A percentile compares a stretch with the other conserved stretches of the same genome.
These are phyloP conservation scores for Trematocara marginatum DNA, from an alignment of 2,113 vertebrate species.

Conservation along the genomic window DNA sequence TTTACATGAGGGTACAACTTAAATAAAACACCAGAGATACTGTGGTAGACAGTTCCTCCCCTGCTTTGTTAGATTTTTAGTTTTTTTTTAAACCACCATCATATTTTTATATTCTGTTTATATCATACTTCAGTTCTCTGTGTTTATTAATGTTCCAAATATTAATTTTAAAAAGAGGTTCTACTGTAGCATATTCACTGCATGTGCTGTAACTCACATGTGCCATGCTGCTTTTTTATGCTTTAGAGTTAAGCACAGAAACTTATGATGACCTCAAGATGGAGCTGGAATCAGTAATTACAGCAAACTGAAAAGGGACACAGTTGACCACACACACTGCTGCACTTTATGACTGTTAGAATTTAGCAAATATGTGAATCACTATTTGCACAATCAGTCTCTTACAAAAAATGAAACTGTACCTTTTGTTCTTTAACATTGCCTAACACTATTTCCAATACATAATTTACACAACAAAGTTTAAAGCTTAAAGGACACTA, in stretches of 20 bases:
- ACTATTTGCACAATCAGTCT: background rate
- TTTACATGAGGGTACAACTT: background rate
- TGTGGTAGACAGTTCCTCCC: background rate
- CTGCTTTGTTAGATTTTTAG: background rate
- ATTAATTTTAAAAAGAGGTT: background rate
- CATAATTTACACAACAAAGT: too few relatives aligned
- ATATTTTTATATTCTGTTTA: accelerated
- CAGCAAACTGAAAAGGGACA: background rate
- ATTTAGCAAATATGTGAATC: background rate
- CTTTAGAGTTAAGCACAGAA: background rate
- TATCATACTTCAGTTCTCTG: background rate
- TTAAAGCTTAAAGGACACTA: too few relatives aligned
- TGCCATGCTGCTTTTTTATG: background rate
- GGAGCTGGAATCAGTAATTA: background rate
- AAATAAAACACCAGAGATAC: conserved; percentile 14
- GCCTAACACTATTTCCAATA: too few relatives aligned
- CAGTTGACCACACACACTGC: background rate
- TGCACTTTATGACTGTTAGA: background rate
- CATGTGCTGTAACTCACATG: background rate
- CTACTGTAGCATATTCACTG: background rate
- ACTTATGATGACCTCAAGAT: background rate
- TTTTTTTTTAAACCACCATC: background rate
- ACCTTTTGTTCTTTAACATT: too few relatives aligned
- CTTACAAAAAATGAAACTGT: background rate
- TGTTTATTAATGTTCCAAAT: background rate